These are phyloP conservation scores for Penelope pileata DNA, from an alignment of 2,113 vertebrate genomes.

Conservation along the genomic window DNA sequence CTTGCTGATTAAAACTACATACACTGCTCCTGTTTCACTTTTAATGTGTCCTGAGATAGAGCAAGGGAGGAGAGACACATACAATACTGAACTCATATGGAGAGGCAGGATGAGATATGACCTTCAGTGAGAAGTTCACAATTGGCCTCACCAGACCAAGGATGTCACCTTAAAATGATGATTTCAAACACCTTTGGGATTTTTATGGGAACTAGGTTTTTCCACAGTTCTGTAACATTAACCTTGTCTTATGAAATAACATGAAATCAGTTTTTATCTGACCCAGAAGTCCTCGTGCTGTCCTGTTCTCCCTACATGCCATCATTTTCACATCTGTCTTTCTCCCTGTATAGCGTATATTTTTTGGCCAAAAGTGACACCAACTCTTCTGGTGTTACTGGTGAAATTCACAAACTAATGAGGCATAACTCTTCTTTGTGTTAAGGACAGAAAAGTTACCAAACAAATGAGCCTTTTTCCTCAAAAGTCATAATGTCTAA, in stretches of 20 bases:
- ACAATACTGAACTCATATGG: background rate
- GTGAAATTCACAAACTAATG: background rate
- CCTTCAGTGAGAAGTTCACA: background rate
- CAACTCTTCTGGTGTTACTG: background rate
- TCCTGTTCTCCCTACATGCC: background rate
- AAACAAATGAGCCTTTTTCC: background rate
- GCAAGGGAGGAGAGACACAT: background rate
- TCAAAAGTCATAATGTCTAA: background rate
- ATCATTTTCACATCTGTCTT: background rate
- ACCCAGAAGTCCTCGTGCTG: background rate
- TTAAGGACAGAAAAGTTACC: background rate
- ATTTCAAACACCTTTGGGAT: background rate
- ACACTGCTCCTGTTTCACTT: background rate
- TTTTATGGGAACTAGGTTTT: background rate
- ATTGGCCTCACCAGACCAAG: background rate
- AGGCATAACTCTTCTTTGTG: background rate
- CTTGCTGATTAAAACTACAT: background rate
- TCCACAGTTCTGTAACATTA: background rate
- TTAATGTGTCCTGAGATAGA: background rate
- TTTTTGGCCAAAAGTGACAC: background rate
- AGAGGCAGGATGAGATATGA: background rate
- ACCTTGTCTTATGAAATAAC: background rate
- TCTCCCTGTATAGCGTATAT: background rate
- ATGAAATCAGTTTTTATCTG: background rate
- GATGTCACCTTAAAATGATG: background rate